These are phyloP conservation scores for Aphrocallistes beatrix DNA, from an alignment of 37 sponge, comb jelly and placozoan species.

Conservation along the genomic window DNA sequence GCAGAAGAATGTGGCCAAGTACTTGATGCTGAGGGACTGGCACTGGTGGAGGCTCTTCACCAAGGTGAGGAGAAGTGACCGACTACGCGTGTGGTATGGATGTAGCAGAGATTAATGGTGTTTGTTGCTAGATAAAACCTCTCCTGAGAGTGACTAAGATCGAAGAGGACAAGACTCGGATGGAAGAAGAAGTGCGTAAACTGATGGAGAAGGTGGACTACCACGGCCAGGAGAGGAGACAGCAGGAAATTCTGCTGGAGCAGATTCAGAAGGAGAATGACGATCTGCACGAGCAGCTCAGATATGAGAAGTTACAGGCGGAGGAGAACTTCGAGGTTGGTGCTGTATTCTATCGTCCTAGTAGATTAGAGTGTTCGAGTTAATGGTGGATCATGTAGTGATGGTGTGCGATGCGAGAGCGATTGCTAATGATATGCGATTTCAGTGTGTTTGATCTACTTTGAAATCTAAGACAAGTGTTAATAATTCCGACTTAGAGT, in stretches of 20 bases:
- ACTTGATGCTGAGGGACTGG: slow-evolving; percentile 97
- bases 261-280: slow-evolving; percentile 33
- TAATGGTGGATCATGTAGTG: too few relatives aligned
- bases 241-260: slow-evolving; percentile 42
- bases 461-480: not conserved
- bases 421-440: too few relatives aligned
- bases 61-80: slow-evolving; percentile 29
- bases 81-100: not conserved
- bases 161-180: slow-evolving; percentile 82
- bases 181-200: slow-evolving; percentile 74
- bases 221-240: slow-evolving; percentile 37
- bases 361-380: too few relatives aligned
- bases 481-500: slow-evolving; percentile 45
- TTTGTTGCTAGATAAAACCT: slow-evolving; percentile 61
- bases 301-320: slow-evolving; percentile 73
- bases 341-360: not conserved
- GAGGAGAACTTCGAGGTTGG: slow-evolving; percentile 84
- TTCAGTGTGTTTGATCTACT: too few relatives aligned
- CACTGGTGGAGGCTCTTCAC: slow-evolving; percentile 99
- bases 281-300: slow-evolving; percentile 64
- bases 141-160: slow-evolving; percentile 84
- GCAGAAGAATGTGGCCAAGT: slow-evolving; percentile 86
- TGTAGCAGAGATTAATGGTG: not conserved
- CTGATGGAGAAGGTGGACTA: slow-evolving; percentile 68
- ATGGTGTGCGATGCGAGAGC: too few relatives aligned